Evolutionary conservation across 2,888 invertebrate species (phyloP).

Genomic region (Lottia gigantea): DNA sequence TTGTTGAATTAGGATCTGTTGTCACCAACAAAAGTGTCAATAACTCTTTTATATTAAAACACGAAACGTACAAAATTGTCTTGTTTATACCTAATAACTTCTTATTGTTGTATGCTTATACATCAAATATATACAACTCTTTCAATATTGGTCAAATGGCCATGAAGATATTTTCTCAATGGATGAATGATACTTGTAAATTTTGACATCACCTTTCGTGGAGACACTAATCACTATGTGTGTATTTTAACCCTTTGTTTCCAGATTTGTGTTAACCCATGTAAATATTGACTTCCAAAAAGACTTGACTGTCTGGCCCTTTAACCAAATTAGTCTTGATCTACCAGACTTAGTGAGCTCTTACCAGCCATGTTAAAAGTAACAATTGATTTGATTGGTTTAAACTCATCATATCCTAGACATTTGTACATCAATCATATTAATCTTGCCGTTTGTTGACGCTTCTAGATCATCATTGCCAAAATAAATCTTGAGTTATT

Average conservation of each 20-base stretch:
- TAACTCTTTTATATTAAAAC: too few species aligned
- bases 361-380: too few species aligned
- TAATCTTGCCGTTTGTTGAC: too few species aligned
- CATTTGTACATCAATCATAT: too few species aligned
- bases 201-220: slow-evolving; percentile 8
- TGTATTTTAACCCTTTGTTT: slow-evolving; percentile 11
- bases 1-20: too few species aligned
- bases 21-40: too few species aligned
- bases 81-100: too few species aligned
- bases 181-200: not conserved
- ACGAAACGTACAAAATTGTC: too few species aligned
- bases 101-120: not conserved
- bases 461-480: too few species aligned
- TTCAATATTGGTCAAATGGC: not conserved
- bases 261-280: not conserved
- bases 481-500: too few species aligned
- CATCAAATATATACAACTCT: not conserved
- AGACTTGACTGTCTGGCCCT: slow-evolving; percentile 2
- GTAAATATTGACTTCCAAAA: slow-evolving; percentile 3
- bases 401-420: too few species aligned
- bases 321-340: not conserved
- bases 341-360: not conserved
- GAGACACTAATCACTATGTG: not conserved
- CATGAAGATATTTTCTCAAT: not conserved
- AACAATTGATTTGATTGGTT: too few species aligned